Base-by-base conservation (phyloP, 2,113 vertebrate species). In the Brachypteracias leptosomus region DNA sequence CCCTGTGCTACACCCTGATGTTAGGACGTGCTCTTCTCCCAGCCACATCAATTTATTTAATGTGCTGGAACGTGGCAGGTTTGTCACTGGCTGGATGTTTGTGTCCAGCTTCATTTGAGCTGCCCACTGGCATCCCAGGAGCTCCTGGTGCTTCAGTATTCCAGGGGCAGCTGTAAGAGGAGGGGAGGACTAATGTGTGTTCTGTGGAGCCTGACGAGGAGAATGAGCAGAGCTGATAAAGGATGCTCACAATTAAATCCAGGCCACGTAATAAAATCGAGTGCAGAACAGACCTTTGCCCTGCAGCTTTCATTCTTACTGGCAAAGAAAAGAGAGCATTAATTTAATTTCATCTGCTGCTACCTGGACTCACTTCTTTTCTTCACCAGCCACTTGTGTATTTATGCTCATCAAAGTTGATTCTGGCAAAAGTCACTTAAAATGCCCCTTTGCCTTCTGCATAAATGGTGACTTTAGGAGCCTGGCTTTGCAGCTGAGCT, bases 231-330 rank as follows among this genome's bases (percentile, higher is more conserved):
- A 78, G 80, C 80, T 84, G 85, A 83, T 86, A 89, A 95, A 4
- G 7, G 75, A 84, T 93, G 72, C 26, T 92, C 26, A 47, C 88
- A 83, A 91, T 94, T 94, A 88, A 94, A 95, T 94, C 88, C 66
- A 76, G 79, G 59, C 52, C 70, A 90, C 67, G 6, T 44, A 90
- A 94, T 95, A 89, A 92, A 84, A 91, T 91, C 25, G 47, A 28
- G 65, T 78, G 76, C 77, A 86, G 75, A 81, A 70, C 6, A 75
- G 73, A 80, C 65, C 85, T 88, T 90, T 91, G 67, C 42, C 88
- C 71, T 13, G 10, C 72, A 61, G 57, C 44, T 89, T 81, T 77
- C 47, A 84, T 88, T 89, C 88, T 76, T 47, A 28, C 1, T 91
- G 95, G 61, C 31, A 86, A 80, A 75, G 66, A 46, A 81, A 57